A percentile compares a stretch with the other conserved stretches of the same genome.
phyloP scores from a whole-genome alignment of 2,113 vertebrate genomes.

The Sprattus sprattus region DNA sequence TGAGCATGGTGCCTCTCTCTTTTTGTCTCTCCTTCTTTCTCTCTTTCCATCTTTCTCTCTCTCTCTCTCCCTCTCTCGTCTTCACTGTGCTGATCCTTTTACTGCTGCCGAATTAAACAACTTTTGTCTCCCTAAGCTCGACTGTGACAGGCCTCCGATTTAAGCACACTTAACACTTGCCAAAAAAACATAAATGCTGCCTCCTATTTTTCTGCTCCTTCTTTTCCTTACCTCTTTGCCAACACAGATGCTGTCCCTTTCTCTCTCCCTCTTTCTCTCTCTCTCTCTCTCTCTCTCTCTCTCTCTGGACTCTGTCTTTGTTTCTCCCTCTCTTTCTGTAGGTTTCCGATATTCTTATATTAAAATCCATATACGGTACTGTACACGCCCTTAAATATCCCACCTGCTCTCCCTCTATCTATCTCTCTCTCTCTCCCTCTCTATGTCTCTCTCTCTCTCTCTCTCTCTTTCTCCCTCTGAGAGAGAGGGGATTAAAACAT shows the following conservation, averaged over 20 bases:
- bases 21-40: constrained; percentile 15
- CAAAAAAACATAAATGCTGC: constrained; percentile 63
- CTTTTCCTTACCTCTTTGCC: constrained; percentile 53
- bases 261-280: constrained; percentile 14
- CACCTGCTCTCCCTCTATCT: neutral
- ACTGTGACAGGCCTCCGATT: constrained; percentile 74
- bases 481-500: neutral
- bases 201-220: constrained; percentile 42
- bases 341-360: no score
- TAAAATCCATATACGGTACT: no score
- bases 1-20: constrained; percentile 65
- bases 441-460: neutral
- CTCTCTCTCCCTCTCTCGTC: neutral
- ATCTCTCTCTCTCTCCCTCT: neutral
- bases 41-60: neutral
- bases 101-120: constrained; percentile 79
- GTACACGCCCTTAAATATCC: neutral
- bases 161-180: constrained; percentile 76
- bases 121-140: constrained; percentile 81
- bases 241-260: constrained; percentile 64
- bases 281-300: neutral
- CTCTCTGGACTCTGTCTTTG: neutral
- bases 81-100: constrained; percentile 67
- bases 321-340: neutral
- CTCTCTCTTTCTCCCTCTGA: neutral